Evolutionary conservation across 2,888 invertebrate genomes (phyloP), one percentile per base, ranked within the genome.

Genomic region (Elysia crispata): DNA sequence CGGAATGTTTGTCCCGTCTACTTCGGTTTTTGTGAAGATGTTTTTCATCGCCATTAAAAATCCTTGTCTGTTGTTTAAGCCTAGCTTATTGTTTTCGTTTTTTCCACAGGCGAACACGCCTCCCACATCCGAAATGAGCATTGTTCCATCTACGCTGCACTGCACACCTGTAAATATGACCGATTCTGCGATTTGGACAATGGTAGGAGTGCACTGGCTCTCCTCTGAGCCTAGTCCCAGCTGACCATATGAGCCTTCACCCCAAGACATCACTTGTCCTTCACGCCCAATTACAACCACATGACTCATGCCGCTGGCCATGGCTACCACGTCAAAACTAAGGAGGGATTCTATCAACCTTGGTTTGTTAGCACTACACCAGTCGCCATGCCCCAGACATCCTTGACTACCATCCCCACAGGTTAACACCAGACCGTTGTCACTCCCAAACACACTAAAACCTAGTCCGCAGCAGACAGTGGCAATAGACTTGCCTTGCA

Each of bases 181-280:
- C 57, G 93, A 93, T 73, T 93, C 92, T 67, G 93, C 92, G 11
- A 94, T 85, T 30, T 81, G 87, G 18, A 94, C 92, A 84, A 91
- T 87, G 79, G 89, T 91, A 23, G 94, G 94, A 41, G 88, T 89
- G 87, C 87, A 93, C 92, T 92, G 91, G 86, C 93, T 92, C 82
- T 93, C 92, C 82, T 93, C 92, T 80, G 92, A 90, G 3, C 94
- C 94, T 23, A 93, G 92, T 0, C 95, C 95, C 1, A 95, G 92
- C 78, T 95, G 94, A 0, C 95, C 95, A 84, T 93, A 91, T 49
- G 86, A 86, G 13, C 95, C 95, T 60, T 93, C 92, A 1, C 94
- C 95, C 95, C 95, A 96, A 18, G 94, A 93, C 86, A 94, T 95
- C 23, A 95, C 93, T 72, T 93, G 93, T 0, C 95, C 94, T 83